Conservation (phyloP, 1,140 invertebrate species). For the Zaprionus nigranus region DNA sequence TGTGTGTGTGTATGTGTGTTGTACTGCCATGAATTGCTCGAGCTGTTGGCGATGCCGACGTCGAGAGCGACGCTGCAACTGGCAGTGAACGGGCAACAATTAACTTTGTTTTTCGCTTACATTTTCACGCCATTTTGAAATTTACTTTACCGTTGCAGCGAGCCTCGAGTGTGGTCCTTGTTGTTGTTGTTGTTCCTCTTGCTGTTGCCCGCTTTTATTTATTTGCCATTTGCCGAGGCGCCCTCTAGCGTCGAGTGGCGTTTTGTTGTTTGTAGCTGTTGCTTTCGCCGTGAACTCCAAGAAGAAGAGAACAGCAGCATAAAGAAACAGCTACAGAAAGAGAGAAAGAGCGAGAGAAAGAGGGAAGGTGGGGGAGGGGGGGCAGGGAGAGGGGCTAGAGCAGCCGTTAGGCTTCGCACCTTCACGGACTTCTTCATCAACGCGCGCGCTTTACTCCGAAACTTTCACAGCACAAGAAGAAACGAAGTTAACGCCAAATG, state of each 20-base stretch:
- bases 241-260: constrained; percentile 31
- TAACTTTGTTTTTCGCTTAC: constrained; percentile 78
- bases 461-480: constrained; percentile 31
- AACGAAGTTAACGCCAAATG: constrained; percentile 61
- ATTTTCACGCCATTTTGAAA: constrained; percentile 77
- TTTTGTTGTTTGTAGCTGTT: constrained; percentile 42
- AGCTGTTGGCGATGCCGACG: neutral
- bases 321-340: neutral
- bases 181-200: constrained; percentile 13
- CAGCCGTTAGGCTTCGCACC: constrained; percentile 56
- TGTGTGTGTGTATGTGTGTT: constrained; percentile 40
- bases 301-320: neutral
- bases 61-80: constrained; percentile 3
- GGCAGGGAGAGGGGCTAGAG: neutral
- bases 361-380: neutral
- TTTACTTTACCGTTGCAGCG: constrained; percentile 37
- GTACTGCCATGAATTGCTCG: constrained; percentile 13
- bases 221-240: constrained; percentile 42
- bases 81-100: constrained; percentile 57
- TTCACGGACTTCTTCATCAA: constrained; percentile 75
- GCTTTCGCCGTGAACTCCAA: constrained; percentile 12
- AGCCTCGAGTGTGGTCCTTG: constrained; percentile 26
- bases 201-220: constrained; percentile 39
- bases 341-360: too few species aligned
- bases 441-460: constrained; percentile 57